Conservation (phyloP, 2,888 invertebrate species). For the Marronus borbonicus region DNA sequence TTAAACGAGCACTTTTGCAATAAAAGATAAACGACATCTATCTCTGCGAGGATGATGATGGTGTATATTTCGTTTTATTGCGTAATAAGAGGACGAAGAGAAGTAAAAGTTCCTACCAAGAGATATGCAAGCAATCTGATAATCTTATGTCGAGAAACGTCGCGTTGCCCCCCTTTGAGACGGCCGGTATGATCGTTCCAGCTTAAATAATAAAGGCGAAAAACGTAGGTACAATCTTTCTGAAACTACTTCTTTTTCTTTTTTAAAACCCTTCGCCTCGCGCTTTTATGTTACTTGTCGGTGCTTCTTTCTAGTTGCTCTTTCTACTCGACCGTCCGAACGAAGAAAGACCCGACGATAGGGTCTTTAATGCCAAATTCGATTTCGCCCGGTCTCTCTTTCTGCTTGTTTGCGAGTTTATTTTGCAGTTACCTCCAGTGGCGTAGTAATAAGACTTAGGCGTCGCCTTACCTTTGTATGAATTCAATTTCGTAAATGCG, state of each 20-base stretch:
- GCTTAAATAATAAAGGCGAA: conserved; percentile 38
- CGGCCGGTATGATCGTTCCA: conserved; percentile 12
- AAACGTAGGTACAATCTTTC: conserved; percentile 30
- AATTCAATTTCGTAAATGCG: conserved; percentile 30
- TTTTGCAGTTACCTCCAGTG: conserved; percentile 1
- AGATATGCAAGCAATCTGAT: conserved; percentile 43
- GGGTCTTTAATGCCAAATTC: conserved; percentile 29
- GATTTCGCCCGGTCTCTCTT: conserved; percentile 22
- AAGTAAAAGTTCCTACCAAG: background rate
- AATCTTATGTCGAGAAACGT: conserved; percentile 12
- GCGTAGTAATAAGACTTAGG: conserved; percentile 13
- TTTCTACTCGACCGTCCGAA: background rate
- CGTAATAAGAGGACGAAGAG: conserved; percentile 23
- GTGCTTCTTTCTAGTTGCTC: background rate
- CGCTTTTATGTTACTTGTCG: conserved; percentile 2
- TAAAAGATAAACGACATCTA: background rate
- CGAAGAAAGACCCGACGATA: background rate
- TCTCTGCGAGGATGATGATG: background rate
- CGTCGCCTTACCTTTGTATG: conserved; percentile 1
- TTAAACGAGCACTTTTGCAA: background rate
- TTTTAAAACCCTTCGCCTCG: background rate
- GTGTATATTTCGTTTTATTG: conserved; percentile 14
- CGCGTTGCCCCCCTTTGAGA: background rate
- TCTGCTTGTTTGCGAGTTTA: conserved; percentile 10
- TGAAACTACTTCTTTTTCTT: conserved; percentile 21